phyloP scores from a whole-genome alignment of 2,797 vertebrate genomes.

The Anguilla obscura region DNA sequence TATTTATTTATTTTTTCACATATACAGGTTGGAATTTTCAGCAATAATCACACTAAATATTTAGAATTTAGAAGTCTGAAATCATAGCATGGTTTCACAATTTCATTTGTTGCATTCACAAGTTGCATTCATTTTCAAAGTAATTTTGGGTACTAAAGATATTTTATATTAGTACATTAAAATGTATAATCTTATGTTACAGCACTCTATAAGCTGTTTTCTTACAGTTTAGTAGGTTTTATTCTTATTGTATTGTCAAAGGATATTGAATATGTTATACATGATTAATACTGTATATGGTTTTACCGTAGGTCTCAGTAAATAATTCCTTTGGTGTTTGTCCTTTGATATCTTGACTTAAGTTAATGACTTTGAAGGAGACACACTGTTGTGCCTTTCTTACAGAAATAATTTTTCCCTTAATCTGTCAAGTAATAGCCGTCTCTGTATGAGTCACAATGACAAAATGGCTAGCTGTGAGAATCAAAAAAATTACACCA shows the following conservation, averaged over 20 bases:
- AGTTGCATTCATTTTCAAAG: not conserved
- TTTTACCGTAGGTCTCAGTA: not conserved
- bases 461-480: conserved; percentile 28
- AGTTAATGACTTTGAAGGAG: not conserved
- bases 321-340: not conserved
- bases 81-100: not conserved
- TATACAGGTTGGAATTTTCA: not conserved
- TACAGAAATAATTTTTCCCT: conserved; percentile 6
- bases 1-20: not conserved
- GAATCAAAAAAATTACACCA: conserved; percentile 30
- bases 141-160: not conserved
- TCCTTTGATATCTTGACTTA: not conserved
- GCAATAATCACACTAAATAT: not conserved
- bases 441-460: conserved; percentile 23
- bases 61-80: not conserved
- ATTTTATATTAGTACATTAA: not conserved
- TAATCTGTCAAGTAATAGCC: conserved; percentile 13
- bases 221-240: not conserved
- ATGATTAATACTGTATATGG: not conserved
- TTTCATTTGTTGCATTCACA: not conserved
- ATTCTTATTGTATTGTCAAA: not conserved
- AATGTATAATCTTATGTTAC: not conserved
- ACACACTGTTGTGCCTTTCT: conserved; percentile 7
- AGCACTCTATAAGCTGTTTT: not conserved
- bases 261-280: not conserved